phyloP scores from a whole-genome alignment of 2,797 vertebrate genomes.

The Crenichthys baileyi region DNA sequence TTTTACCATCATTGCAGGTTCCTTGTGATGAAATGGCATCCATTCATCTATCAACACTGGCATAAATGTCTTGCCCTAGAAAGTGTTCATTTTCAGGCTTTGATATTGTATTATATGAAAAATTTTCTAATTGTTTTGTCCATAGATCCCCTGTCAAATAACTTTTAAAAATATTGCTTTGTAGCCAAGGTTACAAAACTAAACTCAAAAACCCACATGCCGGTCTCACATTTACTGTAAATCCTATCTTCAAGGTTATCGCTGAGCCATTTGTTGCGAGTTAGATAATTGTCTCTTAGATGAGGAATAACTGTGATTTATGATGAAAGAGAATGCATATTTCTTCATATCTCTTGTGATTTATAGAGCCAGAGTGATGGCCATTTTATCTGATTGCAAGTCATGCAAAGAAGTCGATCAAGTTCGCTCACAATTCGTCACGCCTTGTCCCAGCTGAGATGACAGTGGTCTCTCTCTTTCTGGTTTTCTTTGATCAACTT shows the following conservation, averaged over 20 bases:
- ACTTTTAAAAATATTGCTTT: slow-evolving; percentile 30
- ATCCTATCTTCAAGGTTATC: slow-evolving; percentile 75
- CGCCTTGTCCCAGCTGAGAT: slow-evolving; percentile 50
- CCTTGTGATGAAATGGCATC: slow-evolving; percentile 36
- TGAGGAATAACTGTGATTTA: slow-evolving; percentile 82
- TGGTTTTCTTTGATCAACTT: slow-evolving; percentile 47
- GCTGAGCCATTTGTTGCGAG: slow-evolving; percentile 69
- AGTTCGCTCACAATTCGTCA: slow-evolving; percentile 71
- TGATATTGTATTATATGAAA: slow-evolving; percentile 32
- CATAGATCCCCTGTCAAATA: slow-evolving; percentile 36
- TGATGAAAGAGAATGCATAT: slow-evolving; percentile 78
- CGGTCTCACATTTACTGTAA: slow-evolving; percentile 34
- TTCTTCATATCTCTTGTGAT: slow-evolving; percentile 78
- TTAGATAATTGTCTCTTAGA: slow-evolving; percentile 82
- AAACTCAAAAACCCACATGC: slow-evolving; percentile 20
- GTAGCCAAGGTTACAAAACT: slow-evolving; percentile 27
- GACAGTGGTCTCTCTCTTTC: slow-evolving; percentile 43
- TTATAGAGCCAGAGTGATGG: slow-evolving; percentile 79
- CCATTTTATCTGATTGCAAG: slow-evolving; percentile 80
- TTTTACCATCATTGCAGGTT: slow-evolving; percentile 9
- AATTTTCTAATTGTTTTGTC: slow-evolving; percentile 21
- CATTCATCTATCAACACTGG: slow-evolving; percentile 45
- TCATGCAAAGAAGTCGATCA: slow-evolving; percentile 83
- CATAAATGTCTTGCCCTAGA: slow-evolving; percentile 24
- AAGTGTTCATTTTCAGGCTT: slow-evolving; percentile 1